Conservation (phyloP, 92 coral and sea anemone species). For the Montipora capitata region DNA sequence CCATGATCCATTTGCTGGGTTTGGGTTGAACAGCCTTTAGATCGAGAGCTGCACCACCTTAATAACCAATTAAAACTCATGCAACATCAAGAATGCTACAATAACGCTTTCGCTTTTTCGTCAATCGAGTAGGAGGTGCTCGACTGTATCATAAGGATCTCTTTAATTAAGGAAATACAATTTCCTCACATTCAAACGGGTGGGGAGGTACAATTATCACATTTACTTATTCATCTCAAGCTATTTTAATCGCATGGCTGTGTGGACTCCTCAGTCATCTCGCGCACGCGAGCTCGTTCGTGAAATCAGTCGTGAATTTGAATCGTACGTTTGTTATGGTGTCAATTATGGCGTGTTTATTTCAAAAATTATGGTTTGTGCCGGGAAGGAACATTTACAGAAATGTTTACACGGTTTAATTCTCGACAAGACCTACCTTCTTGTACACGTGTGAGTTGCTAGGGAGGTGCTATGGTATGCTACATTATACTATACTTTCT, state of each 20-base stretch:
- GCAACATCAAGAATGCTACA: neutral
- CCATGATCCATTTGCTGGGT: conserved; percentile 95
- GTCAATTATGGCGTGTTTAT: neutral
- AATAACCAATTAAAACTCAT: neutral
- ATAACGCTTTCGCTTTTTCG: neutral
- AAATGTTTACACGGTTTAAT: neutral
- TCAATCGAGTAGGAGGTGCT: too few relatives aligned
- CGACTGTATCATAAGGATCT: neutral
- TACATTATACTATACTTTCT: neutral
- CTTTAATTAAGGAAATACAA: neutral
- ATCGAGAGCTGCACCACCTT: conserved; percentile 97
- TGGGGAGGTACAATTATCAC: too few relatives aligned
- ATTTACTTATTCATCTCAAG: too few relatives aligned
- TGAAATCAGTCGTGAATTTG: neutral
- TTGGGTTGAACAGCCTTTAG: conserved; percentile 91
- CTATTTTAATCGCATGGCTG: too few relatives aligned
- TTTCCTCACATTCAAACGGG: too few relatives aligned
- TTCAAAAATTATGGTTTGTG: neutral
- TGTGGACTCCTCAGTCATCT: neutral
- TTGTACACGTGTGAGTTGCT: neutral
- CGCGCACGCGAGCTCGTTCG: neutral
- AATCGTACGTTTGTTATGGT: neutral
- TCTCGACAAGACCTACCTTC: neutral
- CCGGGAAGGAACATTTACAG: neutral
- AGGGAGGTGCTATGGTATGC: neutral